Evolutionary conservation across 1,140 invertebrate species (phyloP), one percentile per base, ranked within the genome.

Genomic region (Goniozus legneri): DNA sequence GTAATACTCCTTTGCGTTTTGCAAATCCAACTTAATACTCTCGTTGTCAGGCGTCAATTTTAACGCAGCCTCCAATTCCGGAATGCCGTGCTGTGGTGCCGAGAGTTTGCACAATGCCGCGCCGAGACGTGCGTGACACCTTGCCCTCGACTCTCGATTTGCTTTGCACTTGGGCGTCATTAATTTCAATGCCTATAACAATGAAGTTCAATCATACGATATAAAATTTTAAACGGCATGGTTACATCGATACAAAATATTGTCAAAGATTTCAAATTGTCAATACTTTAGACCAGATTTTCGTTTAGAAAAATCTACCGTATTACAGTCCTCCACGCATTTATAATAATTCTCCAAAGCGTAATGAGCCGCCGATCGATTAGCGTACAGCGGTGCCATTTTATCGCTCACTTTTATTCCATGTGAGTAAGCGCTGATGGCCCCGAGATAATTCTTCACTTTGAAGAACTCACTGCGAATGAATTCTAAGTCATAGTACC

Each of bases 361-460:
- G 42, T 90, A 80, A 68, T 93, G 90, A 16, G 87, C 85, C 22
- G 82, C 82, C 3, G 89, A 84, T 70, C 90, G 78, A 53, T 85
- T 88, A 0, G 84, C 80, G 65, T 85, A 91, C 3, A 92, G 74
- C 43, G 84, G 83, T 4, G 84, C 80, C 65, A 90, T 79, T 61
- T 88, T 86, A 21, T 84, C 79, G 41, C 84, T 85, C 1, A 91
- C 71, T 56, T 84, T 82, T 19, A 92, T 86, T 2, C 86, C 90
- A 64, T 88, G 87, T 16, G 81, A 81, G 58, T 88, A 92, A 12
- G 88, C 90, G 67, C 86, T 91, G 8, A 92, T 79, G 1, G 90
- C 90, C 13, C 84, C 87, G 33, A 88, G 73, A 67, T 84, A 89
- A 73, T 92, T 90, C 18, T 83, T 82, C 47, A 74, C 73, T 50